Percentiles rank a stretch among this genome's conserved stretches.
Conservation (phyloP, 2,797 vertebrate genomes). For the Pseudocheirus occidentalis region DNA sequence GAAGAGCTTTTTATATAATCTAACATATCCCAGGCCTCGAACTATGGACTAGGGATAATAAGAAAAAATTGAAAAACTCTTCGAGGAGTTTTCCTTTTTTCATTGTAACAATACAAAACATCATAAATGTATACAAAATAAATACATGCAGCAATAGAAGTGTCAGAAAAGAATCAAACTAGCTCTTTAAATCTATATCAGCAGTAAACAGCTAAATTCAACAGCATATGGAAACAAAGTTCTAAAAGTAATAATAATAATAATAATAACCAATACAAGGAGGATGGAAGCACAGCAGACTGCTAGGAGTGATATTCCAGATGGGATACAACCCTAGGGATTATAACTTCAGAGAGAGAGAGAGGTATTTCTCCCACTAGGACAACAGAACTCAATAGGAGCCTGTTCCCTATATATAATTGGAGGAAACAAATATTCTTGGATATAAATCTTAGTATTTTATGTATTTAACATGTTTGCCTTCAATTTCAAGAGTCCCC, state of each 20-base stretch:
- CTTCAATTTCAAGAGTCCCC: background rate
- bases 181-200: rapidly evolving
- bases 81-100: background rate
- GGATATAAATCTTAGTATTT: background rate
- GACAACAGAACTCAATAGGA: background rate
- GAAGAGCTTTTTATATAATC: background rate
- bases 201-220: background rate
- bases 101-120: background rate
- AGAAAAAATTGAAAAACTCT: background rate
- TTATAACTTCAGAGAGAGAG: background rate
- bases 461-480: background rate
- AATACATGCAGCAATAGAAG: background rate
- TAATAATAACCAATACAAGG: too few relatives aligned
- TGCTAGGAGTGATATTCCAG: background rate
- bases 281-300: background rate
- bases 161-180: background rate
- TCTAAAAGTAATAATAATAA: background rate
- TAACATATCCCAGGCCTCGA: background rate
- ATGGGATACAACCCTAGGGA: background rate
- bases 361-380: too few relatives aligned
- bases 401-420: background rate
- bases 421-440: background rate
- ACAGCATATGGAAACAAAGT: background rate
- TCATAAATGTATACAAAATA: background rate
- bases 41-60: background rate